Conservation (phyloP, 1,140 invertebrate genomes). For the Camponotus pennsylvanicus region DNA sequence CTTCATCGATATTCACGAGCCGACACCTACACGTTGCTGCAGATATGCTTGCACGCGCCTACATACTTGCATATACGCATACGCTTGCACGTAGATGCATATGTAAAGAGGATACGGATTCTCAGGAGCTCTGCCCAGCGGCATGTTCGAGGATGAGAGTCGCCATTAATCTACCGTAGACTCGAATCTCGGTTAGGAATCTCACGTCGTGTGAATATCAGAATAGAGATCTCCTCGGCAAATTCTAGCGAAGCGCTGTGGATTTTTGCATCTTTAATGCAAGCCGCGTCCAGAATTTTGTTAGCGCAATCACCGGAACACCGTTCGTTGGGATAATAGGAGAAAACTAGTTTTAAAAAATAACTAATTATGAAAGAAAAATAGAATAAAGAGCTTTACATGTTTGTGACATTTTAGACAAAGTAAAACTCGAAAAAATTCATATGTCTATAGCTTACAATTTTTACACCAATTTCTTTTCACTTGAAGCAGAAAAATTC, state of each 20-base stretch:
- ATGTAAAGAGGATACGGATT: constrained; percentile 23
- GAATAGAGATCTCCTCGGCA: constrained; percentile 43
- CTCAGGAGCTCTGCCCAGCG: constrained; percentile 34
- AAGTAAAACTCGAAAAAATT: neutral
- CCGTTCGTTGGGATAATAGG: constrained; percentile 25
- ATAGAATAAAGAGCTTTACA: neutral
- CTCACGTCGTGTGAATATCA: constrained; percentile 50
- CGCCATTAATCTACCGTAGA: constrained; percentile 66
- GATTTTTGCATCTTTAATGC: constrained; percentile 57
- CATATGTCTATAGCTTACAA: neutral
- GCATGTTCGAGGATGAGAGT: constrained; percentile 47
- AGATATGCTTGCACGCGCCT: constrained; percentile 13
- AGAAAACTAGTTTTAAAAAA: constrained; percentile 3
- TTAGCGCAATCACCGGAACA: constrained; percentile 20
- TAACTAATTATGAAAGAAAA: neutral
- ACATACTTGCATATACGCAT: neutral
- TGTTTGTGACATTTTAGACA: neutral
- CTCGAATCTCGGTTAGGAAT: constrained; percentile 66
- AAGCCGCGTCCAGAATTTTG: constrained; percentile 22
- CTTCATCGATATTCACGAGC: constrained; percentile 12
- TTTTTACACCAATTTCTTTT: neutral
- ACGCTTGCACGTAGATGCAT: neutral
- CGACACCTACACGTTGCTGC: neutral
- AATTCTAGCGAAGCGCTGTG: constrained; percentile 46
- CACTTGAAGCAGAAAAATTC: neutral